phyloP scores from a whole-genome alignment of 2,113 vertebrate species.

The Sander vitreus region DNA sequence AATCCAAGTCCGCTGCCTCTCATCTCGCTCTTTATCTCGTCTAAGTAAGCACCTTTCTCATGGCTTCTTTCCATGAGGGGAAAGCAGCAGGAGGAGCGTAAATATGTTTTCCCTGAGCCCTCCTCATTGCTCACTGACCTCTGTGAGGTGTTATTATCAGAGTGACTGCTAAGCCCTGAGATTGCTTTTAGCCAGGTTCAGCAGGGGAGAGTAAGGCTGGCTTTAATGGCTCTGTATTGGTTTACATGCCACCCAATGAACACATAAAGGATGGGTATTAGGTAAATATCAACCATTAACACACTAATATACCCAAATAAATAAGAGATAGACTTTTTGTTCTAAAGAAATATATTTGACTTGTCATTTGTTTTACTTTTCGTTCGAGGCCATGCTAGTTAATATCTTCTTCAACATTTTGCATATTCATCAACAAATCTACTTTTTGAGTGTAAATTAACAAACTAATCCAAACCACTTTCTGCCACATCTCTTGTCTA shows the following conservation, averaged over 20 bases:
- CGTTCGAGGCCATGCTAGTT: background rate
- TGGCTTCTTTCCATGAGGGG: constrained; percentile 84
- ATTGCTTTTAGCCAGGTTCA: constrained; percentile 79
- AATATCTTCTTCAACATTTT: background rate
- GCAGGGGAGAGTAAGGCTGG: constrained; percentile 55
- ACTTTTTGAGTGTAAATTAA: background rate
- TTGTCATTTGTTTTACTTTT: background rate
- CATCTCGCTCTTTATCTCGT: constrained; percentile 92
- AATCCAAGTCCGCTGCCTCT: constrained; percentile 92
- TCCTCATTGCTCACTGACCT: constrained; percentile 76
- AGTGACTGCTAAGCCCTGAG: constrained; percentile 69
- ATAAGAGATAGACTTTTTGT: background rate
- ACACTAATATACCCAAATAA: constrained; percentile 3
- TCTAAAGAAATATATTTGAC: background rate
- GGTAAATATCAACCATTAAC: constrained; percentile 28
- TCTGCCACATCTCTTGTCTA: background rate
- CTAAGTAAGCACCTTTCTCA: constrained; percentile 94
- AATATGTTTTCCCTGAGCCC: constrained; percentile 79
- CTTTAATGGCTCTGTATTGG: constrained; percentile 65
- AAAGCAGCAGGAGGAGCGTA: constrained; percentile 80
- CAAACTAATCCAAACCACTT: background rate
- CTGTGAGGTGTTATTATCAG: constrained; percentile 75
- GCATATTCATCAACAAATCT: background rate
- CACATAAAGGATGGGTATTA: constrained; percentile 14
- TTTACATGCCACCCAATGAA: constrained; percentile 65